phyloP scores from a whole-genome alignment of 1,140 invertebrate species.

The Neomicropteryx cornuta region DNA sequence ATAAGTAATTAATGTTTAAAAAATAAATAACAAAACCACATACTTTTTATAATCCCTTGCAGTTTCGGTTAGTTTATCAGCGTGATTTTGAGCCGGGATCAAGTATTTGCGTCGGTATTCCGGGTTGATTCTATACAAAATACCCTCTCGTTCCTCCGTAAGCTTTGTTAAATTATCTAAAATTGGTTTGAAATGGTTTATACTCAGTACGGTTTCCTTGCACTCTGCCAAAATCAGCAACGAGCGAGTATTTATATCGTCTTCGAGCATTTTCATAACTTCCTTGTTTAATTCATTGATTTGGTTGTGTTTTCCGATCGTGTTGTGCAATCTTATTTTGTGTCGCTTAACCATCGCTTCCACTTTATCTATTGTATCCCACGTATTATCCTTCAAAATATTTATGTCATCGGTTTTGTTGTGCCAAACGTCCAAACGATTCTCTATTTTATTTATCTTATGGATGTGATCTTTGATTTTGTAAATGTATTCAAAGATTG shows the following conservation, averaged over 20 bases:
- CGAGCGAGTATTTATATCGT: slow-evolving; percentile 9
- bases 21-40: too few relatives aligned
- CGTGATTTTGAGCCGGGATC: slow-evolving; percentile 53
- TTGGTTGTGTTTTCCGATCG: slow-evolving; percentile 6
- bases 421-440: slow-evolving; percentile 34
- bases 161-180: slow-evolving; percentile 29
- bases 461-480: slow-evolving; percentile 33
- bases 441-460: slow-evolving; percentile 21
- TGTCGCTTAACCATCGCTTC: slow-evolving; percentile 21
- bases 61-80: slow-evolving; percentile 45
- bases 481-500: slow-evolving; percentile 30
- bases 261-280: slow-evolving; percentile 5
- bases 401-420: slow-evolving; percentile 27
- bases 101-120: slow-evolving; percentile 56
- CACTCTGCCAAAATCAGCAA: slow-evolving; percentile 13
- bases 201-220: slow-evolving; percentile 22
- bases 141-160: slow-evolving; percentile 45
- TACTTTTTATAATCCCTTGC: slow-evolving; percentile 45
- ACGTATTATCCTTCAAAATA: slow-evolving; percentile 25
- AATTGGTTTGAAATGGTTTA: slow-evolving; percentile 21
- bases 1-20: not conserved
- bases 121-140: slow-evolving; percentile 52
- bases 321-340: too few relatives aligned
- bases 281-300: slow-evolving; percentile 5
- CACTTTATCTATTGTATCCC: slow-evolving; percentile 29